Conservation (phyloP, 2,888 invertebrate species). For the Diaphora mendica region DNA sequence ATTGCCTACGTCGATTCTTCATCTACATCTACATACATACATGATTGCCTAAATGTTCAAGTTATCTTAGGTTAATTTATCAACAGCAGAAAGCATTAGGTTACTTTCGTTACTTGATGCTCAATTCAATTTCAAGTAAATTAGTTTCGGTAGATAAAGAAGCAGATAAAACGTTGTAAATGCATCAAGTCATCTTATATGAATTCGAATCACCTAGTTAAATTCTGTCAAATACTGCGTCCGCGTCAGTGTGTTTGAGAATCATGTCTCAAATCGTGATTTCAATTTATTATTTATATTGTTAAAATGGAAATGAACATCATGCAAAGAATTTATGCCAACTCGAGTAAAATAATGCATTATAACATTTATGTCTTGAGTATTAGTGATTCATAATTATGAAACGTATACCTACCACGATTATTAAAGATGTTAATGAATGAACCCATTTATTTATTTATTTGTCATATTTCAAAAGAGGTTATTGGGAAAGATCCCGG, state of each 20-base stretch:
- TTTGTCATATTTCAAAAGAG: neutral
- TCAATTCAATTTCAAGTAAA: conserved; percentile 11
- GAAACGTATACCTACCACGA: neutral
- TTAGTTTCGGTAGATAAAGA: conserved; percentile 32
- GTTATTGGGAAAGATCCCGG: neutral
- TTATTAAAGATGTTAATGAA: neutral
- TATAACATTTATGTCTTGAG: neutral
- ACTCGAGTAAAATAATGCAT: neutral
- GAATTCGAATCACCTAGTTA: conserved; percentile 40
- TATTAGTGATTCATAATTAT: neutral
- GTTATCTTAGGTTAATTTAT: conserved; percentile 14
- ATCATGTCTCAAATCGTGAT: conserved; percentile 45
- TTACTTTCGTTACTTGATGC: neutral
- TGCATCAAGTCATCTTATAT: conserved; percentile 41
- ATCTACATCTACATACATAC: too few species aligned
- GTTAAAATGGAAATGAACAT: neutral
- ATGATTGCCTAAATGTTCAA: neutral
- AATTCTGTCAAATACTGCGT: conserved; percentile 44
- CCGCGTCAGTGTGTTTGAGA: conserved; percentile 52
- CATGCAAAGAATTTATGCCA: conserved; percentile 1
- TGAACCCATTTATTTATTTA: neutral
- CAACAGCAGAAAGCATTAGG: neutral
- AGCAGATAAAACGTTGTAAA: conserved; percentile 43
- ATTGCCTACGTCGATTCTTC: too few species aligned
- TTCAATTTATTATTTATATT: conserved; percentile 40